These are phyloP conservation scores for Trachymyrmex septentrionalis DNA, from an alignment of 1,140 invertebrate species.

Conservation along the genomic window DNA sequence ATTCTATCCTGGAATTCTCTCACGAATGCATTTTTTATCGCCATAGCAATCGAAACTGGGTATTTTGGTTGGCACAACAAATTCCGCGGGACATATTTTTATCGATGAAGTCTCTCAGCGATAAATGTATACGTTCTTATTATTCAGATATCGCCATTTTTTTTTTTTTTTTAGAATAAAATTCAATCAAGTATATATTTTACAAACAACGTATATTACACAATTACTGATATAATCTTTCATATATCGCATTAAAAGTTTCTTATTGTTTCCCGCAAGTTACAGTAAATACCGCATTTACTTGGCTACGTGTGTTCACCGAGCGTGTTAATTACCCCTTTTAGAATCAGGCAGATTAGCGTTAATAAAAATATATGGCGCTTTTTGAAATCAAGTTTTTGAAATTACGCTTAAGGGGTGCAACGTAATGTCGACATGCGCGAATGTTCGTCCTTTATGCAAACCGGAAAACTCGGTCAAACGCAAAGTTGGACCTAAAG, in stretches of 20 bases:
- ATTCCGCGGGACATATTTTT: conserved; percentile 49
- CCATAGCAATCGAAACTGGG: conserved; percentile 19
- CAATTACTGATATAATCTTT: not conserved
- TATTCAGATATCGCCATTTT: not conserved
- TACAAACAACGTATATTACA: not conserved
- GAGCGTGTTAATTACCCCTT: not conserved
- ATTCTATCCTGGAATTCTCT: conserved; percentile 63
- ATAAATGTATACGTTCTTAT: conserved; percentile 32
- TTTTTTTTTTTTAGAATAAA: not conserved
- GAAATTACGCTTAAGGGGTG: conserved; percentile 49
- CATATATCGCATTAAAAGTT: not conserved
- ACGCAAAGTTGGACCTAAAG: conserved; percentile 76
- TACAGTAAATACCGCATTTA: not conserved
- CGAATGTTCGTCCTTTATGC: conserved; percentile 69
- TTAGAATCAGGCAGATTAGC: not conserved
- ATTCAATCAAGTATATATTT: not conserved
- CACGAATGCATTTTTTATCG: conserved; percentile 54
- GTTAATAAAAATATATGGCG: conserved; percentile 34
- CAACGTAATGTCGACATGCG: conserved; percentile 59
- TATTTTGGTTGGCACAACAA: conserved; percentile 57
- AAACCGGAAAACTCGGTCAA: conserved; percentile 76
- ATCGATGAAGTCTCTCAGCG: not conserved
- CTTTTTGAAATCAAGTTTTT: conserved; percentile 51
- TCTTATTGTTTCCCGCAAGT: not conserved
- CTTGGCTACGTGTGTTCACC: too few relatives aligned